Conservation (phyloP, 2,797 vertebrate genomes). For the Argyrosomus regius region DNA sequence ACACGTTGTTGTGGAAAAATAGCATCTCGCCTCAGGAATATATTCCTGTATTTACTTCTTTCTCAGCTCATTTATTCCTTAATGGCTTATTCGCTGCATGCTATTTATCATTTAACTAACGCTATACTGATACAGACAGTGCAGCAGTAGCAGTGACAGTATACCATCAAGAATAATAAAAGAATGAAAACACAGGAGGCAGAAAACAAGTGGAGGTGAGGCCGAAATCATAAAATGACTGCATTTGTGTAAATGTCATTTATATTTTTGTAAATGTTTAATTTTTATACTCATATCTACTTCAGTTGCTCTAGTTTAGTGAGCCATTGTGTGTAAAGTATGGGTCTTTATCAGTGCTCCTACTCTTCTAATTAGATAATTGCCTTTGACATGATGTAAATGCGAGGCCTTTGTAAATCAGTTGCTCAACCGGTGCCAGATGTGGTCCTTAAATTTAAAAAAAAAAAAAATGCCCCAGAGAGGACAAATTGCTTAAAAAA, state of each 20-base stretch:
- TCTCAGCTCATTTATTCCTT: conserved; percentile 17
- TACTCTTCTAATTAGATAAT: conserved; percentile 18
- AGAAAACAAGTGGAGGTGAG: background rate
- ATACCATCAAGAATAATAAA: background rate
- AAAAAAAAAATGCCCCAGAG: conserved; percentile 16
- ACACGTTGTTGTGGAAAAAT: background rate
- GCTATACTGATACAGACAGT: background rate
- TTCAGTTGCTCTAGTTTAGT: background rate
- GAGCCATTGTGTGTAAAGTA: background rate
- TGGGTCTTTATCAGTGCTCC: background rate
- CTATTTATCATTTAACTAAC: conserved; percentile 8
- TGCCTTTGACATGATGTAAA: conserved; percentile 26
- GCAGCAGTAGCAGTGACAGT: background rate
- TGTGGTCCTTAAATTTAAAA: conserved; percentile 28
- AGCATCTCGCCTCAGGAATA: conserved; percentile 2
- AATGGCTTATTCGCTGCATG: conserved; percentile 6
- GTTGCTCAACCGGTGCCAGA: conserved; percentile 18
- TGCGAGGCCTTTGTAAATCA: conserved; percentile 28
- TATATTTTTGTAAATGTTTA: background rate
- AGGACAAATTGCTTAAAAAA: conserved; percentile 23
- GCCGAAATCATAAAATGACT: background rate
- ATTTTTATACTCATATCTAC: background rate
- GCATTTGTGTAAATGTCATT: background rate
- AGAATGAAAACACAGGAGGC: background rate
- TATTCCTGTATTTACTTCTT: conserved; percentile 3